Evolutionary conservation across 2,797 vertebrate genomes (phyloP), one percentile per base, ranked within the genome.

Genomic region (Anguilla pacifica): DNA sequence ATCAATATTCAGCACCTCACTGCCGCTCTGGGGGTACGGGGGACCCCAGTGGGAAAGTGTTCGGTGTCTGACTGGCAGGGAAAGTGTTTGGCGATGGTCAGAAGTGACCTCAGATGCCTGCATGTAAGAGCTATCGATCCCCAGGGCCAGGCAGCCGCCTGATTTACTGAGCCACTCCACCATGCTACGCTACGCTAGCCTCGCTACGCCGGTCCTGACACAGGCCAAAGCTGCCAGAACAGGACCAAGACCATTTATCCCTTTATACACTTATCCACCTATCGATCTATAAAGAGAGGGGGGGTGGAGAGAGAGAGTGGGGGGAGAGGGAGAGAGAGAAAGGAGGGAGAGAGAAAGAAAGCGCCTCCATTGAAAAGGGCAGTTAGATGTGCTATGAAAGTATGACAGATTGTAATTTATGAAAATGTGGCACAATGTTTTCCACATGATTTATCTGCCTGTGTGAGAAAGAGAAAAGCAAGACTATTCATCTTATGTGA

Each of bases 391-490:
- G 25, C 35, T 10, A 35, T 39, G 74, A 19, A 79, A 49, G 43
- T 15, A 49, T 81, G 43, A 25, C 39, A 81, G 77, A 22, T 25
- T 49, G 43, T 19, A 81, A 81, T 81, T 46, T 81, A 46, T 81
- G 39, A 46, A 81, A 81, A 46, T 81, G 49, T 49, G 7, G 39
- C 19, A 49, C 43, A 49, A 81, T 81, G 95, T 95, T 93, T 95
- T 95, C 95, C 95, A 95, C 93, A 95, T 94, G 95, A 96, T 95
- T 95, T 94, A 95, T 95, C 95, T 94, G 94, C 95, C n/a, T 9
- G 94, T 94, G 95, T 96, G 94, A 4, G 94, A 95, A 95, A 95
- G 92, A 94, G 94, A 81, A 79, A 81, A 25, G 94, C 93, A 94
- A 94, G 95, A 93, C 94, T 94, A 92, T 22, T 81, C 11, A 49